Evolutionary conservation across 2,113 vertebrate species (phyloP).

Genomic region (Cyanistes caeruleus): DNA sequence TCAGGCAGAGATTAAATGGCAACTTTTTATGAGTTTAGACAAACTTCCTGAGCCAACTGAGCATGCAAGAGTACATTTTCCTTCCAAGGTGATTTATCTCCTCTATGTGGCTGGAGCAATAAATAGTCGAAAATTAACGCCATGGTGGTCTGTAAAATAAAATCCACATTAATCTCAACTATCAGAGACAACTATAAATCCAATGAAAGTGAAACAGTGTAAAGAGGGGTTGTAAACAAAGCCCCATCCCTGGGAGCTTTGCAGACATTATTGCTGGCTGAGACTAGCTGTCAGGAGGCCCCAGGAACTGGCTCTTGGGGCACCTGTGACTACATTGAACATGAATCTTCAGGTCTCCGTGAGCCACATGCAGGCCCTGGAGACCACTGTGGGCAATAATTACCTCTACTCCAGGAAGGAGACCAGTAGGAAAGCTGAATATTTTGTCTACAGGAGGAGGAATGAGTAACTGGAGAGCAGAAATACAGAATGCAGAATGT

Average conservation of each 20-base stretch:
- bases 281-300: not conserved
- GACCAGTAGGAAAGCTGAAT: not conserved
- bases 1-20: not conserved
- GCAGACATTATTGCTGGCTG: not conserved
- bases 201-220: not conserved
- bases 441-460: not conserved
- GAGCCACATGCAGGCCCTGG: not conserved
- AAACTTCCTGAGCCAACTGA: not conserved
- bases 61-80: not conserved
- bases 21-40: not conserved
- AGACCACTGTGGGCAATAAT: not conserved
- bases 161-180: constrained; percentile 44
- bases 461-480: not conserved
- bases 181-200: constrained; percentile 31
- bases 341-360: not conserved
- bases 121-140: constrained; percentile 31
- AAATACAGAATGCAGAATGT: not conserved
- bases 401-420: not conserved
- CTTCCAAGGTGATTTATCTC: constrained; percentile 18
- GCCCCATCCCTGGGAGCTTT: not conserved
- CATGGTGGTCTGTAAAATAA: not conserved
- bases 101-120: not conserved
- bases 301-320: not conserved
- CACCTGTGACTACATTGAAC: not conserved
- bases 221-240: not conserved